Base-by-base conservation (phyloP, 2,888 invertebrate species). In the Dione vanillae region DNA sequence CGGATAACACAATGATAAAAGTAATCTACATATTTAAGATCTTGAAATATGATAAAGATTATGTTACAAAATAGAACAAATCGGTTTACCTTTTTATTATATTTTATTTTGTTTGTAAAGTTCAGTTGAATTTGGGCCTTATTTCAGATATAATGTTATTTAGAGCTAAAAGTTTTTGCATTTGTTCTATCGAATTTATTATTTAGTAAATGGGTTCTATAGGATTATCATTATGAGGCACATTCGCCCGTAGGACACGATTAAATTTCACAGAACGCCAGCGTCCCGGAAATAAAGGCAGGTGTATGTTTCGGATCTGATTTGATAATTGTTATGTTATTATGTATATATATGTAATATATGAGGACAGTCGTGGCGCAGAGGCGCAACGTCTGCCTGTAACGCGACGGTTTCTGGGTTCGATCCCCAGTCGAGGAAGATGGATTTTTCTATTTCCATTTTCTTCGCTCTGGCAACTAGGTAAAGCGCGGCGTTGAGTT, bases 161-260 rank as follows among this genome's bases (percentile, higher is more conserved):
- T 51, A 19, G 49, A 2, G 16, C 40, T 7, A 61, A 61, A 68
- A 68, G 41, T 52, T 68, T 68, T 68, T 68, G 51, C 43, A 51
- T 58, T 58, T 51, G 37, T 61, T 61, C 41, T 61, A 68, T 61
- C 43, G 35, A 27, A 27, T 61, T 61, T 51, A 51, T 51, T 27
- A 59, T 62, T 61, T 52, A 61, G 20, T 41, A 41, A 61, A 68
- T 61, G 52, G 61, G 16, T 58, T 67, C 45, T 49, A 43, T 19
- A 52, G 41, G 41, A 68, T 68, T 67, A 41, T 66, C 37, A 40
- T 43, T 68, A 61, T 61, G 35, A 68, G 59, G 67, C 52, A 49
- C 43, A 52, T 61, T 67, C 58, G 67, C 37, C 67, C 40, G 11
- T 56, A 41, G 56, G 51, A 61, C n/a, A 43, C 40, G 67, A 43